Evolutionary conservation across 2,113 vertebrate genomes (phyloP).

Genomic region (Carassius carassius): DNA sequence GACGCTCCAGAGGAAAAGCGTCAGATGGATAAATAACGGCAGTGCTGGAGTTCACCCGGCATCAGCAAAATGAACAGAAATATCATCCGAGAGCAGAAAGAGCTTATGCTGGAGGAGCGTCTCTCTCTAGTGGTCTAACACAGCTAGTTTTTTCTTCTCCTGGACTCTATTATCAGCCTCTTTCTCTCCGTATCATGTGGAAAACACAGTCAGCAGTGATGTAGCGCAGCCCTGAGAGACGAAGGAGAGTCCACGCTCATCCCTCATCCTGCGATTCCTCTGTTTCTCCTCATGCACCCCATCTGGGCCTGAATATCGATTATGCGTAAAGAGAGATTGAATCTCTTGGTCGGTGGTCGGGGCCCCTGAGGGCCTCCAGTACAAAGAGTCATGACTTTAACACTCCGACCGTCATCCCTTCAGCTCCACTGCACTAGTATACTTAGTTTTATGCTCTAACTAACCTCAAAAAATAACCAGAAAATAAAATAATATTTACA

Average conservation of each 20-base stretch:
- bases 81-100: conserved; percentile 12
- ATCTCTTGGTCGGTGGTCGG: conserved; percentile 73
- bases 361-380: conserved; percentile 75
- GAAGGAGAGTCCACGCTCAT: conserved; percentile 73
- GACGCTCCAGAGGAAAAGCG: neutral
- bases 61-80: neutral
- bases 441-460: neutral
- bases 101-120: neutral
- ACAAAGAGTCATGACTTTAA: conserved; percentile 77
- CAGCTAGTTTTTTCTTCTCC: conserved; percentile 48
- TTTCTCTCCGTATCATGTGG: conserved; percentile 25
- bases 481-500: no score
- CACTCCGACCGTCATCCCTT: conserved; percentile 67
- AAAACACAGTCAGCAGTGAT: conserved; percentile 73
- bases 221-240: conserved; percentile 66
- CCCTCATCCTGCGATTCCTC: conserved; percentile 69
- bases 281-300: conserved; percentile 51
- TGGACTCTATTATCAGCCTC: conserved; percentile 64
- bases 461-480: neutral
- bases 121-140: conserved; percentile 50
- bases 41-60: neutral
- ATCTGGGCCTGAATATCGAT: conserved; percentile 72
- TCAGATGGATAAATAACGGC: neutral
- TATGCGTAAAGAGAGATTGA: conserved; percentile 77
- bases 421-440: conserved; percentile 16